Base-by-base conservation (phyloP, 2,113 vertebrate genomes). In the Telmatochromis brichardi region DNA sequence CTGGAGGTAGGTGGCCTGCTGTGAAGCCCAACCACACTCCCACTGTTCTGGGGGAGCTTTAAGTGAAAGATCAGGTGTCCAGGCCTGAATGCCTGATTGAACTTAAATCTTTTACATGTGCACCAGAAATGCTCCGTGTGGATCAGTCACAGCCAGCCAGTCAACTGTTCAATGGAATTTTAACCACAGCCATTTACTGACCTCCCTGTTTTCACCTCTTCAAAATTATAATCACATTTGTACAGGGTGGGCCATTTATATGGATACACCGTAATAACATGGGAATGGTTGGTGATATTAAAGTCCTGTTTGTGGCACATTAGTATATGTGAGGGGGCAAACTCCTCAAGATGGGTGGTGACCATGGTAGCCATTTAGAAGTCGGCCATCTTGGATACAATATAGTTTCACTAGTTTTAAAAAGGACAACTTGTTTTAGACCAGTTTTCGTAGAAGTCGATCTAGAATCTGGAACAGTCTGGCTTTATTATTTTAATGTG, bases 51-150 rank as follows among this genome's bases (percentile, higher is more conserved):
- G 54, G 83, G 85, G 71, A 90, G 90, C 88, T 94, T 92, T 94
- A 94, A 96, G 93, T 76, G 88, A 95, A 94, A 95, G 93, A 95
- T 96, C 94, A 95, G 93, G 93, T 95, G 93, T 95, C 95, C 89
- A 11, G 86, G 63, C 78, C 90, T 91, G 81, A 91, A 95, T 88
- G 92, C 86, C 85, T 92, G 93, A 95, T 94, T 95, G 93, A 96
- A 95, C 93, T 93, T 95, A 93, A 95, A 96, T 95, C 91, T 93
- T 92, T 95, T 90, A 90, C 94, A 96, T 95, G 92, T 96, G 94
- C 86, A 60, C 87, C 58, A 45, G 83, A 92, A 88, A 90, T 88
- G 63, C 87, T 80, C 83, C 3, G 47, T 79, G 90, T 55, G 90
- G 90, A 85, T 88, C 88, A 65, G 87, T 53, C 79, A 17, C 7